Evolutionary conservation across 2,888 invertebrate species (phyloP).

Genomic region (Antheraea assamensis): DNA sequence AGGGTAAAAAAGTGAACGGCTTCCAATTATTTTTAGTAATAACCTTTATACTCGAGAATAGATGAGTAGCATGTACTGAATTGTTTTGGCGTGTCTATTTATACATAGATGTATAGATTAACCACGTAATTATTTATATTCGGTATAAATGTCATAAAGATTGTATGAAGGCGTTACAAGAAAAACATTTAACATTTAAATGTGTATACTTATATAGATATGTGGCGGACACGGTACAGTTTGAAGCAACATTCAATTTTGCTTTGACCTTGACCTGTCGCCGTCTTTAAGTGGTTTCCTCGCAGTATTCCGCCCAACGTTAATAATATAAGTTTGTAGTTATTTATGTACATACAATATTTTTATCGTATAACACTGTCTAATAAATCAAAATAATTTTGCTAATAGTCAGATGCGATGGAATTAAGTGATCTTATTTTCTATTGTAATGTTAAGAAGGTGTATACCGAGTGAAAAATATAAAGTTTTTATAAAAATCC

Average conservation of each 20-base stretch:
- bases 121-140: too few species aligned
- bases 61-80: too few species aligned
- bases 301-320: background rate
- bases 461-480: background rate
- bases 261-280: background rate
- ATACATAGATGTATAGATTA: too few species aligned
- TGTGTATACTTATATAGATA: background rate
- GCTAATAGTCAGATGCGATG: background rate
- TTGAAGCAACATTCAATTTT: constrained; percentile 1
- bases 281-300: background rate
- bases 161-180: too few species aligned
- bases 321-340: background rate
- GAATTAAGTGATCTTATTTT: background rate
- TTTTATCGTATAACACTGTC: background rate
- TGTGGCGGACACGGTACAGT: background rate
- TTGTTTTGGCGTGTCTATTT: too few species aligned
- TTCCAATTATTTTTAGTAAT: too few species aligned
- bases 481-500: background rate
- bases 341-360: background rate
- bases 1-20: too few species aligned
- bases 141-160: too few species aligned
- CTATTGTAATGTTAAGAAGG: background rate
- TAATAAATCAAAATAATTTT: background rate
- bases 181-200: too few species aligned
- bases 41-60: too few species aligned